phyloP scores from a whole-genome alignment of 2,888 invertebrate species.

The Aquatica leii region DNA sequence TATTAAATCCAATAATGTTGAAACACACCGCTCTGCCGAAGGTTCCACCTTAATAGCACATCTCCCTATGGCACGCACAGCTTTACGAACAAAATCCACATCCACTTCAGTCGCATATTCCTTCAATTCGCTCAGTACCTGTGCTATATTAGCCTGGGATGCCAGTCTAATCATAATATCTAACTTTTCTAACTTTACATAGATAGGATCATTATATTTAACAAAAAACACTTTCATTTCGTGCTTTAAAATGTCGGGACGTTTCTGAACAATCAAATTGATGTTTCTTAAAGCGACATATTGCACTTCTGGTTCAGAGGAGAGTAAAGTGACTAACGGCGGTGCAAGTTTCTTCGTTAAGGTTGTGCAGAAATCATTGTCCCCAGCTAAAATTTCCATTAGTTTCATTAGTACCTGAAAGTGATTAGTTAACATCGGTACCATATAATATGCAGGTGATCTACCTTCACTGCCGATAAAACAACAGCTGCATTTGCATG shows the following conservation, averaged over 20 bases:
- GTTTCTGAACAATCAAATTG: constrained; percentile 98
- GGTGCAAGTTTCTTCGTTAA: constrained; percentile 97
- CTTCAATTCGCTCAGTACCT: constrained; percentile 96
- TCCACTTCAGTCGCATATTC: constrained; percentile 99
- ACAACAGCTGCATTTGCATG: constrained; percentile 99
- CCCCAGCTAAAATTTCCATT: constrained; percentile 95
- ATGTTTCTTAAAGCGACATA: constrained; percentile 98
- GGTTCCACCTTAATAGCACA: constrained; percentile 99
- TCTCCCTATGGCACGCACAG: constrained; percentile 96
- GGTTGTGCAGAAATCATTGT: constrained; percentile 92
- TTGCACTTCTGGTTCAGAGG: constrained; percentile 99
- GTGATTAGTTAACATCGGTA: not conserved
- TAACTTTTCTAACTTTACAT: constrained; percentile 97
- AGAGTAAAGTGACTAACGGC: constrained; percentile 96
- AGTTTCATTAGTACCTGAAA: constrained; percentile 90
- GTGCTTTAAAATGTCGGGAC: constrained; percentile 97
- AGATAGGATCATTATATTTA: constrained; percentile 99
- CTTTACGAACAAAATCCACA: constrained; percentile 99
- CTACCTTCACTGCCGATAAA: constrained; percentile 94
- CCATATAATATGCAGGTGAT: no score
- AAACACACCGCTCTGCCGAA: constrained; percentile 97
- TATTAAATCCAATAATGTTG: constrained; percentile 95
- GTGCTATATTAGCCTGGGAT: constrained; percentile 97
- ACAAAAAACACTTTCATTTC: constrained; percentile 99
- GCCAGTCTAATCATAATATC: constrained; percentile 99